Evolutionary conservation across 2,888 invertebrate species (phyloP).

Genomic region (Caenorhabditis zanzibari): DNA sequence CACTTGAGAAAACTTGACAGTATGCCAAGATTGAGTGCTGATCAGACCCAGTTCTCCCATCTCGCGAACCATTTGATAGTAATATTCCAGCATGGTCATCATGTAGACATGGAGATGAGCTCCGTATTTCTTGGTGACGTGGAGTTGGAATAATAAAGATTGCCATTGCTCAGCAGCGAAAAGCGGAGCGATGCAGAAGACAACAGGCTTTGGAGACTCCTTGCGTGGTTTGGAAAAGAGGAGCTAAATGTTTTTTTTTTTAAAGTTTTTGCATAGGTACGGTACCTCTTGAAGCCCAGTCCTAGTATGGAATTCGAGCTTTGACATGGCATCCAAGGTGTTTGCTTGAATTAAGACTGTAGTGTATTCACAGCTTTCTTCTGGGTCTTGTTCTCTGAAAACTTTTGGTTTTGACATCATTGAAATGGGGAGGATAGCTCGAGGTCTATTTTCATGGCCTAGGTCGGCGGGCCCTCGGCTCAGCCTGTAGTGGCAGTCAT

Average conservation of each 20-base stretch:
- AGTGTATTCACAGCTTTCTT: constrained; percentile 51
- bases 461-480: too few relatives aligned
- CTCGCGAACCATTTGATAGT: constrained; percentile 56
- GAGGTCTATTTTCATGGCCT: too few relatives aligned
- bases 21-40: constrained; percentile 62
- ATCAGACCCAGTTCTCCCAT: constrained; percentile 47
- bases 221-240: constrained; percentile 26
- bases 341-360: constrained; percentile 54
- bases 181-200: constrained; percentile 68
- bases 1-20: constrained; percentile 54
- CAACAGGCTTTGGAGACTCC: constrained; percentile 48
- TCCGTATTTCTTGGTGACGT: constrained; percentile 66
- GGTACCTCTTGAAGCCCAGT: constrained; percentile 16
- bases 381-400: constrained; percentile 50
- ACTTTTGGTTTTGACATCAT: too few relatives aligned
- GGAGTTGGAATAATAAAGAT: constrained; percentile 60
- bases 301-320: constrained; percentile 45
- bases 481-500: too few relatives aligned
- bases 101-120: constrained; percentile 67
- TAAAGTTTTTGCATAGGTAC: too few relatives aligned
- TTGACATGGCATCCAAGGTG: constrained; percentile 40
- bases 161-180: constrained; percentile 73
- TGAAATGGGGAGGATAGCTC: too few relatives aligned
- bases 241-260: too few relatives aligned
- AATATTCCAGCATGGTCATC: constrained; percentile 64